Conservation (phyloP, 64 coral and sea anemone species). For the Acropora yongei region DNA sequence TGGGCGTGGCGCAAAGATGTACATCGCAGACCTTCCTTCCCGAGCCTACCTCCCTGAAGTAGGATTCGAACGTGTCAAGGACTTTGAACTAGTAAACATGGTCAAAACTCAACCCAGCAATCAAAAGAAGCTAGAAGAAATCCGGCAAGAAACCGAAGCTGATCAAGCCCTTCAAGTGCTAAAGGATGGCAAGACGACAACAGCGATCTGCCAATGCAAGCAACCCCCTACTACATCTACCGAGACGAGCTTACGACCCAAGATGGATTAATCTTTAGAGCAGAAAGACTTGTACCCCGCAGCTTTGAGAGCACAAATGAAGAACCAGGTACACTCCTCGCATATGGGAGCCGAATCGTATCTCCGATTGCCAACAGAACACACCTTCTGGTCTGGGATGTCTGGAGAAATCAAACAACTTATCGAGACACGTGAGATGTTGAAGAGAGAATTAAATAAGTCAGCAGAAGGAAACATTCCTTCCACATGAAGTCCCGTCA, state of each 20-base stretch:
- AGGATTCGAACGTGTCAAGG: background rate
- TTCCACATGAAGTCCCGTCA: conserved; percentile 6
- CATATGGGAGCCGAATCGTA: conserved; percentile 11
- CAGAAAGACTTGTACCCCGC: background rate
- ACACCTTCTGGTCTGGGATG: conserved; percentile 28
- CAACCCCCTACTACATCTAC: background rate
- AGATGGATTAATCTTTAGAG: conserved; percentile 27
- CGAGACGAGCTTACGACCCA: conserved; percentile 42
- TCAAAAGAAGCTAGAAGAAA: background rate
- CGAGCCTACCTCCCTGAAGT: conserved; percentile 1
- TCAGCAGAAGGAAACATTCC: conserved; percentile 13
- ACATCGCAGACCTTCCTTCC: conserved; percentile 53
- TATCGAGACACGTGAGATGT: conserved; percentile 1
- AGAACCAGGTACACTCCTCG: background rate
- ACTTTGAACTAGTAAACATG: background rate
- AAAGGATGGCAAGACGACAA: conserved; percentile 64
- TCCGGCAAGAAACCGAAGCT: background rate
- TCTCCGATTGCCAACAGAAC: background rate
- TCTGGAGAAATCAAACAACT: conserved; percentile 6
- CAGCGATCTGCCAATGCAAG: background rate
- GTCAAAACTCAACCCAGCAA: background rate
- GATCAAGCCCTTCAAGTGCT: conserved; percentile 36
- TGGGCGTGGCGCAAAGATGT: conserved; percentile 11
- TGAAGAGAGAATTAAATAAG: background rate
- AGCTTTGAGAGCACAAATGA: background rate